Conservation (phyloP, 30 jellyfish, hydroid and myxozoan species). For the Aurelia sp. region DNA sequence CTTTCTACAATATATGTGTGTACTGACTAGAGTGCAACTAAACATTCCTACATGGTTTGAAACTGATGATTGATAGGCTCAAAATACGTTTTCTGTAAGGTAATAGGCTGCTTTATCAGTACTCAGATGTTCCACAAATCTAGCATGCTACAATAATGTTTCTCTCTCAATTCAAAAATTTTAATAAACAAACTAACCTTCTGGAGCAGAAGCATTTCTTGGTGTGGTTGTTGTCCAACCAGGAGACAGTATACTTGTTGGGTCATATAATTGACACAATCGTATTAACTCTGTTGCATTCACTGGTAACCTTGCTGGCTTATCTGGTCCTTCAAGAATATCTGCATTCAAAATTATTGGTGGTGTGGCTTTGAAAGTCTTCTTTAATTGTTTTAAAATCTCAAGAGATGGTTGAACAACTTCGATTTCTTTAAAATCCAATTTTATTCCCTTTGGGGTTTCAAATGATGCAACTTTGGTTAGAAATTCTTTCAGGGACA, state of each 20-base stretch:
- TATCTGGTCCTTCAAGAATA: conserved; percentile 86
- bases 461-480: conserved; percentile 11
- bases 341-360: conserved; percentile 91
- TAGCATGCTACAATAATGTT: too few relatives aligned
- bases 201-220: conserved; percentile 15
- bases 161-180: too few relatives aligned
- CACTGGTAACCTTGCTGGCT: conserved; percentile 72
- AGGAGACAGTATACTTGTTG: conserved; percentile 61
- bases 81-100: too few relatives aligned
- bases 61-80: too few relatives aligned
- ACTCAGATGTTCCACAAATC: too few relatives aligned
- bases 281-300: conserved; percentile 58
- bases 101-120: too few relatives aligned
- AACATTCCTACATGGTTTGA: too few relatives aligned
- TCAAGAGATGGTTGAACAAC: conserved; percentile 81
- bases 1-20: too few relatives aligned
- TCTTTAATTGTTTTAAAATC: conserved; percentile 44
- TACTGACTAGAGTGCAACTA: too few relatives aligned
- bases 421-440: conserved; percentile 81
- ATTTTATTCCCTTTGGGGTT: conserved; percentile 77
- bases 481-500: conserved; percentile 63
- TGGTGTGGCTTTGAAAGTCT: not conserved
- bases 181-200: conserved; percentile 11
- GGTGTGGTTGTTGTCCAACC: conserved; percentile 89
- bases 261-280: conserved; percentile 16